Evolutionary conservation across 2,797 vertebrate genomes (phyloP).

Genomic region (Enteromius trimaculatus): DNA sequence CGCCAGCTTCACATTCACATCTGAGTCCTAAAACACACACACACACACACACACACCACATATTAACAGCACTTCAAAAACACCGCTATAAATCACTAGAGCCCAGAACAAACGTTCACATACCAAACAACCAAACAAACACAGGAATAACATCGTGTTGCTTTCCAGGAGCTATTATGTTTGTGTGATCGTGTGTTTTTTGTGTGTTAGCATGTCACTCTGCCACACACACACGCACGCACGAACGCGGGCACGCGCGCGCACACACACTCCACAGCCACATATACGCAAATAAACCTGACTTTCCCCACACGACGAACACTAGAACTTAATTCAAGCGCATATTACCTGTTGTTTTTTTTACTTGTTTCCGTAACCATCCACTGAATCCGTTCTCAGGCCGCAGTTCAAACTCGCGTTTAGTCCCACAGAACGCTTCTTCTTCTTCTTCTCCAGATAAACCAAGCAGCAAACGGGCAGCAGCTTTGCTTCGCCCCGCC

Average conservation of each 20-base stretch:
- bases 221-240: neutral
- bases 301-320: neutral
- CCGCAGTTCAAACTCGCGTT: constrained; percentile 70
- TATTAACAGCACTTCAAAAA: neutral
- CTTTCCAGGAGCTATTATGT: neutral
- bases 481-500: constrained; percentile 74
- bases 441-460: constrained; percentile 63
- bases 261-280: neutral
- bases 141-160: neutral
- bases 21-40: neutral
- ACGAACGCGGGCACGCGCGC: neutral
- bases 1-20: constrained; percentile 20
- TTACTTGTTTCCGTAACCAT: constrained; percentile 35
- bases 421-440: constrained; percentile 66
- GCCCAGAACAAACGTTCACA: neutral
- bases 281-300: constrained; percentile 2
- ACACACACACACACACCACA: neutral
- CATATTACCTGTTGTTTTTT: constrained; percentile 39
- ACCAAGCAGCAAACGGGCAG: constrained; percentile 70
- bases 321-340: neutral
- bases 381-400: constrained; percentile 26
- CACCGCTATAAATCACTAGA: neutral
- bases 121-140: neutral
- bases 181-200: constrained; percentile 39
- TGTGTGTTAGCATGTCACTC: constrained; percentile 59